Percentiles rank a stretch among this genome's conserved stretches.
phyloP scores from a whole-genome alignment of 2,888 invertebrate genomes.

The Kryphioiulus occultus region DNA sequence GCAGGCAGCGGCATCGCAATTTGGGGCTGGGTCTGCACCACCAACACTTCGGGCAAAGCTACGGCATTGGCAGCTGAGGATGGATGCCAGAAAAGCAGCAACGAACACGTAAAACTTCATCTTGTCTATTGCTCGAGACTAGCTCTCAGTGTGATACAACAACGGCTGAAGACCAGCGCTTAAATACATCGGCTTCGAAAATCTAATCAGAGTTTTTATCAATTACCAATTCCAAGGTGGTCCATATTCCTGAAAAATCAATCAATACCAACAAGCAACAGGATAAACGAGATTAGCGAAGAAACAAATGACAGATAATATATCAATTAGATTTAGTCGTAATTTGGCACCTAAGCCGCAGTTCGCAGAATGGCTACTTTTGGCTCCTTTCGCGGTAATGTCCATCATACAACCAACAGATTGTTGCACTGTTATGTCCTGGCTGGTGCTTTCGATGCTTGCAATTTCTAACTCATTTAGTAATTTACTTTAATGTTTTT shows the following conservation, averaged over 20 bases:
- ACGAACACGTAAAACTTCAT: background rate
- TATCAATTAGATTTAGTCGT: too few species aligned
- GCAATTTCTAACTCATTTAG: too few species aligned
- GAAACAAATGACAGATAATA: too few species aligned
- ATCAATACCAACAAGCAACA: background rate
- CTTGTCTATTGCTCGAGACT: background rate
- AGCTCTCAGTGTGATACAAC: background rate
- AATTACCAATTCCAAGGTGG: background rate
- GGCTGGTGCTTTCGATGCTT: too few species aligned
- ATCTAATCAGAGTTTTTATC: background rate
- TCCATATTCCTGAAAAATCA: background rate
- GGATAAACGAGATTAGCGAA: background rate
- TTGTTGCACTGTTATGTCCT: too few species aligned
- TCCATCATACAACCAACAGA: too few species aligned
- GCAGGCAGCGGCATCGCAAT: slow-evolving; percentile 64
- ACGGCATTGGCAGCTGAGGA: background rate
- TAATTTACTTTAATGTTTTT: too few species aligned
- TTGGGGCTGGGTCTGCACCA: slow-evolving; percentile 35
- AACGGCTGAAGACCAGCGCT: background rate
- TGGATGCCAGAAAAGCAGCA: background rate
- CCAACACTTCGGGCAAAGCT: background rate
- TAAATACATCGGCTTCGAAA: background rate
- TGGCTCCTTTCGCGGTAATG: too few species aligned
- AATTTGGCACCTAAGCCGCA: too few species aligned
- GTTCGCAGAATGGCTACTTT: too few species aligned